A percentile compares a stretch with the other conserved stretches of the same genome.
phyloP scores from a whole-genome alignment of 2,888 invertebrate genomes.

The Synanthedon myopaeformis region DNA sequence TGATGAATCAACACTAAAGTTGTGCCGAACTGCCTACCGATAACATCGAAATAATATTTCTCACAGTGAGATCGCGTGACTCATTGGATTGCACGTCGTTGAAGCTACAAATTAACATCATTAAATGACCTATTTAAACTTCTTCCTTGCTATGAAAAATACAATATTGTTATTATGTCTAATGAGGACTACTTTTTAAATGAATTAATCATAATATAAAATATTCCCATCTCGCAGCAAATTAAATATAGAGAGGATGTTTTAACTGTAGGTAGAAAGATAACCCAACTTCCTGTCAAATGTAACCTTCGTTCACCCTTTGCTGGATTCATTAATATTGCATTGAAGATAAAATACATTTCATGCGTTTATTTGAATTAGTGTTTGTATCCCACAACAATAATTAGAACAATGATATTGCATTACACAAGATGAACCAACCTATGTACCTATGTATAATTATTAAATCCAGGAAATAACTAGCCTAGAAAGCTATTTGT shows the following conservation, averaged over 20 bases:
- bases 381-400: too few relatives aligned
- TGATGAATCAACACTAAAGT: conserved; percentile 12
- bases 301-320: conserved; percentile 1
- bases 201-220: conserved; percentile 8
- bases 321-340: too few relatives aligned
- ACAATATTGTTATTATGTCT: too few relatives aligned
- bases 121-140: too few relatives aligned
- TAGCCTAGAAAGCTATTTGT: too few relatives aligned
- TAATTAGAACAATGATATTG: too few relatives aligned
- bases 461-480: too few relatives aligned
- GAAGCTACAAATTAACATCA: too few relatives aligned
- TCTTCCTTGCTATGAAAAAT: too few relatives aligned
- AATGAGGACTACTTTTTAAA: background rate
- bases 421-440: too few relatives aligned
- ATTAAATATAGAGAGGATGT: conserved; percentile 32
- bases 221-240: conserved; percentile 18
- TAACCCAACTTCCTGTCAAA: conserved; percentile 53
- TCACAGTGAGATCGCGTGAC: conserved; percentile 9
- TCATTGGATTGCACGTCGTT: conserved; percentile 5
- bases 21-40: background rate
- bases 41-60: conserved; percentile 4
- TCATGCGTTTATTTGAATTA: too few relatives aligned
- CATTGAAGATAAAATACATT: too few relatives aligned
- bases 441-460: background rate
- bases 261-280: conserved; percentile 37